phyloP scores from a whole-genome alignment of 1,140 invertebrate genomes.

The Drosophila suzukii region DNA sequence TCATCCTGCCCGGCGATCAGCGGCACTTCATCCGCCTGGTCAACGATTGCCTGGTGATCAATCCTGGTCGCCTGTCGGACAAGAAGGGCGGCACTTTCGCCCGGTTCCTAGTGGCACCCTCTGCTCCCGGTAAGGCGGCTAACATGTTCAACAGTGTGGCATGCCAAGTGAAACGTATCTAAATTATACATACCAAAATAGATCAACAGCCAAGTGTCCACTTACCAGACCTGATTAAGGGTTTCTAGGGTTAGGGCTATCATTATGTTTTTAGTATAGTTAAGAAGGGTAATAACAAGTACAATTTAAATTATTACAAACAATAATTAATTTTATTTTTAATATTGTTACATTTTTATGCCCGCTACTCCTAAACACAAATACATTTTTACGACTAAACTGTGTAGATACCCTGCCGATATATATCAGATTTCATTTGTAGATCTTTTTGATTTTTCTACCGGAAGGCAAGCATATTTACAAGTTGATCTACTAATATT shows the following conservation, averaged over 20 bases:
- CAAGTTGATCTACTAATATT: too few relatives aligned
- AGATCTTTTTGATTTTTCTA: not conserved
- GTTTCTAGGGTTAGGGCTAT: not conserved
- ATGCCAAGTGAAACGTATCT: slow-evolving; percentile 73
- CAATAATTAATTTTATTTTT: not conserved
- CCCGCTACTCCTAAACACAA: too few relatives aligned
- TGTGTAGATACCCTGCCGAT: not conserved
- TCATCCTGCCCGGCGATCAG: slow-evolving; percentile 94
- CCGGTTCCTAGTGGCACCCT: slow-evolving; percentile 82
- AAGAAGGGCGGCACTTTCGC: slow-evolving; percentile 87
- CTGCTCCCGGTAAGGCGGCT: slow-evolving; percentile 47
- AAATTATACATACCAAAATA: slow-evolving; percentile 16
- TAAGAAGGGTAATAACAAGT: not conserved
- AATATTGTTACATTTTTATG: not conserved
- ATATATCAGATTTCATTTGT: not conserved
- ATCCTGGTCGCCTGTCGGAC: slow-evolving; percentile 92
- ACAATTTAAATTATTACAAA: not conserved
- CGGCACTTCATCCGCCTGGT: slow-evolving; percentile 89
- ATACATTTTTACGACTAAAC: too few relatives aligned
- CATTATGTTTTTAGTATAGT: not conserved
- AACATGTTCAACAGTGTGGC: slow-evolving; percentile 76
- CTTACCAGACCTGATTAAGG: not conserved
- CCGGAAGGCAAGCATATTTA: too few relatives aligned
- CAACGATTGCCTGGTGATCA: slow-evolving; percentile 91
- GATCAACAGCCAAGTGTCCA: not conserved